Conservation (phyloP, 2,113 vertebrate genomes). For the Sinocyclocheilus rhinocerous region DNA sequence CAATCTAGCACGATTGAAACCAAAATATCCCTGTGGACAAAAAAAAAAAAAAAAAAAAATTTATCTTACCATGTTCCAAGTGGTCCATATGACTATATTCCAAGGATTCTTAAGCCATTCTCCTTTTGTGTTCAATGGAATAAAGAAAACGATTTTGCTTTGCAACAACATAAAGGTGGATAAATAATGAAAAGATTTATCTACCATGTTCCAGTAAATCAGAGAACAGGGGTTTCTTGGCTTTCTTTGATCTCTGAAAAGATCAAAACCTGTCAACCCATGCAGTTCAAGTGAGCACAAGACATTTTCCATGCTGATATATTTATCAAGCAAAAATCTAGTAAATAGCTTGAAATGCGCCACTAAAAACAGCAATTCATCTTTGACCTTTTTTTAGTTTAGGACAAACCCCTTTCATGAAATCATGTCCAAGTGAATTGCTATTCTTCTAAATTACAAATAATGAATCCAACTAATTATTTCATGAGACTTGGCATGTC, state of each 20-base stretch:
- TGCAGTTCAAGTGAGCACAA: background rate
- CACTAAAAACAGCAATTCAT: background rate
- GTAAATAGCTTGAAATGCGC: background rate
- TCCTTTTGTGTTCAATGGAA: too few relatives aligned
- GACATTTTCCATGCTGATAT: too few relatives aligned
- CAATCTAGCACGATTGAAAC: background rate
- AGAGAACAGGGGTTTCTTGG: background rate
- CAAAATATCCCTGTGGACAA: conserved; percentile 10
- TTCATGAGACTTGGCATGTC: conserved; percentile 29
- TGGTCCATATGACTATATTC: too few relatives aligned
- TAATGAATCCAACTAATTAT: background rate
- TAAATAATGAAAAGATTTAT: background rate
- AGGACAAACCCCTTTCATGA: background rate
- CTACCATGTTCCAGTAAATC: background rate
- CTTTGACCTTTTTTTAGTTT: background rate
- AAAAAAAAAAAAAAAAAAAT: background rate
- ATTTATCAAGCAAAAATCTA: background rate
- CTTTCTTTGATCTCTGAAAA: too few relatives aligned
- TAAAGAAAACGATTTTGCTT: too few relatives aligned
- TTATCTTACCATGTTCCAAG: background rate
- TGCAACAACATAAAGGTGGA: too few relatives aligned
- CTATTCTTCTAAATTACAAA: background rate
- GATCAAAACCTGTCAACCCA: background rate
- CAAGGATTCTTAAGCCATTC: too few relatives aligned
- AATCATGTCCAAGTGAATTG: background rate